Percentiles rank a stretch among this genome's conserved stretches.
Conservation (phyloP, 1,140 invertebrate genomes). For the Sinonovacula constricta region DNA sequence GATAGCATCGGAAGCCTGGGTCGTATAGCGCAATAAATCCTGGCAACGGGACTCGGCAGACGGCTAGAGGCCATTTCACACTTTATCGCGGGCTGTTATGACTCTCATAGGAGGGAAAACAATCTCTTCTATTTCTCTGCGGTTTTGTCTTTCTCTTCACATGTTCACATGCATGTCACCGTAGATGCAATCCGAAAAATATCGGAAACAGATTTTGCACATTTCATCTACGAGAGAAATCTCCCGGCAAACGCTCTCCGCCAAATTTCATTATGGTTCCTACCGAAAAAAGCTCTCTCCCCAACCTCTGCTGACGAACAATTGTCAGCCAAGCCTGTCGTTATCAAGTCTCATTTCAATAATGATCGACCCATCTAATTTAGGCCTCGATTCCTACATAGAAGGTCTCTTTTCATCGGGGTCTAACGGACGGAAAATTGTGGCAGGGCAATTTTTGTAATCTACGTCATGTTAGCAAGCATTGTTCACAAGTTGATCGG, state of each 20-base stretch:
- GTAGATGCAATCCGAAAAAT: no score
- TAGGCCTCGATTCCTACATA: slow-evolving; percentile 2
- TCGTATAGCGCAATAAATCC: no score
- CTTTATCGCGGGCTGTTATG: slow-evolving; percentile 13
- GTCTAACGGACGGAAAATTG: slow-evolving; percentile 38
- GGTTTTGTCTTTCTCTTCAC: slow-evolving; percentile 43
- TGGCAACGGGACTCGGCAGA: no score
- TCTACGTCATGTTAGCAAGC: background rate
- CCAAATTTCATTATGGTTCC: slow-evolving; percentile 52
- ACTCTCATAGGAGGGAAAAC: slow-evolving; percentile 10
- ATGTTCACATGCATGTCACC: no score
- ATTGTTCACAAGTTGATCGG: no score
- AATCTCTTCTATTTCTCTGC: slow-evolving; percentile 30
- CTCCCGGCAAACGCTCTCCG: slow-evolving; percentile 2
- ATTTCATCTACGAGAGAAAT: slow-evolving; percentile 50
- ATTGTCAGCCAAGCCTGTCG: background rate
- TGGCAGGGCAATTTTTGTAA: slow-evolving; percentile 27
- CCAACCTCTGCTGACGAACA: slow-evolving; percentile 20
- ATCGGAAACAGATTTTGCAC: slow-evolving; percentile 42
- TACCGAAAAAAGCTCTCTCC: slow-evolving; percentile 8
- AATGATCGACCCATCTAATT: slow-evolving; percentile 36
- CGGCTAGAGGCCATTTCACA: slow-evolving; percentile 15
- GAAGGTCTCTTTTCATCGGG: slow-evolving; percentile 15
- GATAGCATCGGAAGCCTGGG: no score
- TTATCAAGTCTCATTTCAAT: slow-evolving; percentile 42